Evolutionary conservation across 1,140 invertebrate species (phyloP).

Genomic region (Battus philenor): DNA sequence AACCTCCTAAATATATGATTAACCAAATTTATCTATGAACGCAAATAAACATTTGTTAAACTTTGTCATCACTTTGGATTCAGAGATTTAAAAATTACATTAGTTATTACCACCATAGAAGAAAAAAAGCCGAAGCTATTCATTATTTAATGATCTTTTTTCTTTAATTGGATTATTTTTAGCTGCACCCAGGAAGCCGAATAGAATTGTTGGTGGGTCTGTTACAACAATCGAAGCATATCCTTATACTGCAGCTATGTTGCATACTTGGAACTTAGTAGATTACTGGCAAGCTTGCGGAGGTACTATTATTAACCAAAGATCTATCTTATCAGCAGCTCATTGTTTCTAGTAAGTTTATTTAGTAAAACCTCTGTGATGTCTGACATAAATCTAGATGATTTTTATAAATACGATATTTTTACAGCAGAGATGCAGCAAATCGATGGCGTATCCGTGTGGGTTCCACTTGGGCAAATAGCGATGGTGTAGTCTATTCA

Average conservation of each 20-base stretch:
- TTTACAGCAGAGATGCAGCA: conserved; percentile 23
- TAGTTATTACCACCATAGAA: no score
- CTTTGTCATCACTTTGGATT: no score
- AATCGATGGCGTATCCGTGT: conserved; percentile 29
- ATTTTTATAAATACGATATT: no score
- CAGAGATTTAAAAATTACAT: no score
- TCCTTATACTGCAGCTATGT: conserved; percentile 22
- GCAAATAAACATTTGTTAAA: no score
- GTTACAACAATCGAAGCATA: conserved; percentile 28
- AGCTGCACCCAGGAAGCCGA: conserved; percentile 20
- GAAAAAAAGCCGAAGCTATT: no score
- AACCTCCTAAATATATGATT: no score
- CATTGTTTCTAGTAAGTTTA: conserved; percentile 41
- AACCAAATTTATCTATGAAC: no score
- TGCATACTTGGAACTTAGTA: conserved; percentile 17
- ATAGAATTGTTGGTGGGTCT: conserved; percentile 33
- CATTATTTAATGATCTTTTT: no score
- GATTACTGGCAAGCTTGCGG: conserved; percentile 27
- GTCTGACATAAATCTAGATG: no score
- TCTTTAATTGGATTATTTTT: neutral
- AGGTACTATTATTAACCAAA: conserved; percentile 39
- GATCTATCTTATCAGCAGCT: conserved; percentile 39
- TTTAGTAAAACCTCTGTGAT: neutral
- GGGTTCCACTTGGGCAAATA: conserved; percentile 31
- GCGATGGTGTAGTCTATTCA: conserved; percentile 27